Conservation (phyloP, 2,888 invertebrate species). For the Tridacna crocea region DNA sequence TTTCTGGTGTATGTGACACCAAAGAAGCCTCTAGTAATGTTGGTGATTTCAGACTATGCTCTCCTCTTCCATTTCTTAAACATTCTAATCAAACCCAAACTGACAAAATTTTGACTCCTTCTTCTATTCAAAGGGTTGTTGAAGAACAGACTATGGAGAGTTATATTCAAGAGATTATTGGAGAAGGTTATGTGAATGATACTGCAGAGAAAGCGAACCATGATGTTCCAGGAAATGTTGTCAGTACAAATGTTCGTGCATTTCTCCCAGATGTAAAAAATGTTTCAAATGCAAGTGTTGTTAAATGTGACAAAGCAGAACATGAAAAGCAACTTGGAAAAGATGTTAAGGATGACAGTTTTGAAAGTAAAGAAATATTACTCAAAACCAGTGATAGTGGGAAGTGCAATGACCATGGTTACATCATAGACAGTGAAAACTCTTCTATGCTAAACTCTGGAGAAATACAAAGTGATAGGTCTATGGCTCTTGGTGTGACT, state of each 20-base stretch:
- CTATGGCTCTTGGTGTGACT: not conserved
- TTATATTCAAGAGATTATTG: constrained; percentile 54
- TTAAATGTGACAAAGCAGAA: too few species aligned
- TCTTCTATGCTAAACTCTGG: not conserved
- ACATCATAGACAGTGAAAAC: not conserved
- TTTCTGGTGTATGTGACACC: not conserved
- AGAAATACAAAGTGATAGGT: not conserved
- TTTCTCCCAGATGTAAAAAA: too few species aligned
- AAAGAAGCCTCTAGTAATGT: constrained; percentile 7
- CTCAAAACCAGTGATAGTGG: not conserved
- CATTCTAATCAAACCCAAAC: constrained; percentile 31
- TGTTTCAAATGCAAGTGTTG: too few species aligned
- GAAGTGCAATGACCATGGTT: constrained; percentile 22
- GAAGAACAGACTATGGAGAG: constrained; percentile 50
- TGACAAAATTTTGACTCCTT: constrained; percentile 32
- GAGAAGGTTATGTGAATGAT: not conserved
- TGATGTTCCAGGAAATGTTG: not conserved
- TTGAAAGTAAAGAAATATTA: too few species aligned
- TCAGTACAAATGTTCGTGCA: too few species aligned
- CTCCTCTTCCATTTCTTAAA: constrained; percentile 41
- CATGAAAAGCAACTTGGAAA: too few species aligned
- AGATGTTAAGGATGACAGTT: too few species aligned
- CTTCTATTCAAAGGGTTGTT: constrained; percentile 46
- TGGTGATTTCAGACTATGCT: constrained; percentile 51
- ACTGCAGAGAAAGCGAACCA: not conserved